Conservation (phyloP, 53 echinoderm and acorn worm genomes). For the Hippasteria phrygiana region DNA sequence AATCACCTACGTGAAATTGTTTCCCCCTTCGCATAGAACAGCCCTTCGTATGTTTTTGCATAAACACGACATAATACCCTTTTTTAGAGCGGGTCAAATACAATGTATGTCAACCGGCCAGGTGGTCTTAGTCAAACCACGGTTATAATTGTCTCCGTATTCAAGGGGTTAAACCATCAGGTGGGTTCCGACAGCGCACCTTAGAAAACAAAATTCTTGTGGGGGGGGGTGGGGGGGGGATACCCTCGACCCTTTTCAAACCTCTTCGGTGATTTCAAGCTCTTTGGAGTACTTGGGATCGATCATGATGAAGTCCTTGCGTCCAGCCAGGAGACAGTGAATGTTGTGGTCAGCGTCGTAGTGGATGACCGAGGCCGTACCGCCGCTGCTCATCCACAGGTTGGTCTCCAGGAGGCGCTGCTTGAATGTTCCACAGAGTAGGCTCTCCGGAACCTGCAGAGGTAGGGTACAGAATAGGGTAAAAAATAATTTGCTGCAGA, state of each 20-base stretch:
- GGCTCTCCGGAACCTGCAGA: slow-evolving; percentile 88
- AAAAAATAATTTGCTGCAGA: background rate
- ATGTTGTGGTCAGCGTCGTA: slow-evolving; percentile 95
- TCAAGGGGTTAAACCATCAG: too few relatives aligned
- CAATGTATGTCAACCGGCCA: too few relatives aligned
- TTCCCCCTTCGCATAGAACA: too few relatives aligned
- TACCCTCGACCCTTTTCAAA: background rate
- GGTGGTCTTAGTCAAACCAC: too few relatives aligned
- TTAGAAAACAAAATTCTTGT: too few relatives aligned
- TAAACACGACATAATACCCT: too few relatives aligned
- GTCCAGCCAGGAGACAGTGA: slow-evolving; percentile 91
- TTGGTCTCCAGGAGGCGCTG: slow-evolving; percentile 86
- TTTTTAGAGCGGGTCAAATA: too few relatives aligned
- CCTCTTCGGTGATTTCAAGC: slow-evolving; percentile 73
- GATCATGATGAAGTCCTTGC: slow-evolving; percentile 97
- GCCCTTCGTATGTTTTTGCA: too few relatives aligned
- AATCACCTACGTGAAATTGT: too few relatives aligned
- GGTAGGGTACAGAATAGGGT: background rate
- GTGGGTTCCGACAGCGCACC: too few relatives aligned
- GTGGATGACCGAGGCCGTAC: slow-evolving; percentile 92
- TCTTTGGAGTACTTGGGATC: slow-evolving; percentile 79
- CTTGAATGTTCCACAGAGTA: slow-evolving; percentile 89
- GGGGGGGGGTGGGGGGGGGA: too few relatives aligned
- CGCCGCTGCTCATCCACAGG: slow-evolving; percentile 95
- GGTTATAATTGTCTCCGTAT: too few relatives aligned